phyloP scores from a whole-genome alignment of 2,113 vertebrate genomes.

The Psophia crepitans region DNA sequence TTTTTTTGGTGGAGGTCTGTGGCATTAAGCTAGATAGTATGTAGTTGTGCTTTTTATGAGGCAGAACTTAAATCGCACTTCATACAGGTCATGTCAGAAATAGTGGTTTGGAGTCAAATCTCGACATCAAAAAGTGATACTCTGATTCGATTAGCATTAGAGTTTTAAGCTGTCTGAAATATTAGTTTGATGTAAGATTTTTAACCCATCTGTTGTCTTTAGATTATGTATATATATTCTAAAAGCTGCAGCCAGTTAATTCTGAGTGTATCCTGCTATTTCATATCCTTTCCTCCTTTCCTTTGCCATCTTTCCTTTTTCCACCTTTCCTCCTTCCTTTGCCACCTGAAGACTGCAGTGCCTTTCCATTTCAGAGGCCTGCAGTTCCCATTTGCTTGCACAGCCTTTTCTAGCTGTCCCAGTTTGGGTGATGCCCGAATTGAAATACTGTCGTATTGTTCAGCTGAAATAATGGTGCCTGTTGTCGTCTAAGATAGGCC shows the following conservation, averaged over 20 bases:
- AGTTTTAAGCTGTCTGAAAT: background rate
- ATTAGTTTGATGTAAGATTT: background rate
- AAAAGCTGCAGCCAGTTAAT: background rate
- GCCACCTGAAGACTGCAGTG: background rate
- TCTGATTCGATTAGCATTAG: background rate
- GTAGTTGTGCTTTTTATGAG: background rate
- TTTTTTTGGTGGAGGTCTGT: background rate
- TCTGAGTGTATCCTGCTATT: background rate
- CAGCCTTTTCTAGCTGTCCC: background rate
- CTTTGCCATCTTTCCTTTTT: background rate
- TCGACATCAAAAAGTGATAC: background rate
- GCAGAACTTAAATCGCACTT: background rate
- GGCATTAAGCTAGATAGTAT: background rate
- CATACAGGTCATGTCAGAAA: background rate
- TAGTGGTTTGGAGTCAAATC: background rate
- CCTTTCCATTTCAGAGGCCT: background rate
- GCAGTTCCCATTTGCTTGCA: background rate
- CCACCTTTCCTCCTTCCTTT: background rate
- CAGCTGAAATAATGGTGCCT: background rate
- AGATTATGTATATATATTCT: background rate
- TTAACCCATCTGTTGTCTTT: background rate
- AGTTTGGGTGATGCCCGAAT: background rate
- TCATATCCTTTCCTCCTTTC: background rate
- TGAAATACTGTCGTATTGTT: conserved; percentile 21
- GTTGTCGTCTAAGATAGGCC: background rate